Evolutionary conservation across 2,113 vertebrate species (phyloP).

Genomic region (Malurus alboscapulatus): DNA sequence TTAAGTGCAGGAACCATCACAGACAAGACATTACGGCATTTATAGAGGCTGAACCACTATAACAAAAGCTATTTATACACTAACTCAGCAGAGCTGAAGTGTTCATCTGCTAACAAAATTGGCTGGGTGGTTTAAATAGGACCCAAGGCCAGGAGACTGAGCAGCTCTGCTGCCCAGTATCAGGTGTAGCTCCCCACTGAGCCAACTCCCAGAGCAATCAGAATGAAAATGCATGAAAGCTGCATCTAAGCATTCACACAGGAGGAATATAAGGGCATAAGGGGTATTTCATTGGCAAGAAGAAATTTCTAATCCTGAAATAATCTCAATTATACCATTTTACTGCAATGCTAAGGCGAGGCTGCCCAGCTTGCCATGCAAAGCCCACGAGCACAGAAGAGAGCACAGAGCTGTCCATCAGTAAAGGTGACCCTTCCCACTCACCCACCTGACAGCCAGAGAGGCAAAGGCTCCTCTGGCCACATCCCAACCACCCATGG

Average conservation of each 20-base stretch:
- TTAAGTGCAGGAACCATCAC: conserved; percentile 55
- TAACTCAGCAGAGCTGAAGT: background rate
- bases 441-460: background rate
- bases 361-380: background rate
- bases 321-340: background rate
- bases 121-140: background rate
- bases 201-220: background rate
- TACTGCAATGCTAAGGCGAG: background rate
- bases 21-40: conserved; percentile 29
- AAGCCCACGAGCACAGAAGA: background rate
- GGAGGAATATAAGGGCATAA: background rate
- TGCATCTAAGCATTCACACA: background rate
- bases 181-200: background rate
- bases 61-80: conserved; percentile 51
- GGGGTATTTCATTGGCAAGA: background rate
- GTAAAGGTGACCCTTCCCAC: background rate
- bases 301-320: background rate
- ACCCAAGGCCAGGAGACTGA: background rate
- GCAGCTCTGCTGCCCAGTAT: background rate
- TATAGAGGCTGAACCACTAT: background rate
- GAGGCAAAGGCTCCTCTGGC: background rate
- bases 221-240: background rate
- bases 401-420: background rate
- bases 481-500: background rate
- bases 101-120: background rate